Evolutionary conservation across 2,113 vertebrate genomes (phyloP).

Genomic region (Coptodon bakossiorum): DNA sequence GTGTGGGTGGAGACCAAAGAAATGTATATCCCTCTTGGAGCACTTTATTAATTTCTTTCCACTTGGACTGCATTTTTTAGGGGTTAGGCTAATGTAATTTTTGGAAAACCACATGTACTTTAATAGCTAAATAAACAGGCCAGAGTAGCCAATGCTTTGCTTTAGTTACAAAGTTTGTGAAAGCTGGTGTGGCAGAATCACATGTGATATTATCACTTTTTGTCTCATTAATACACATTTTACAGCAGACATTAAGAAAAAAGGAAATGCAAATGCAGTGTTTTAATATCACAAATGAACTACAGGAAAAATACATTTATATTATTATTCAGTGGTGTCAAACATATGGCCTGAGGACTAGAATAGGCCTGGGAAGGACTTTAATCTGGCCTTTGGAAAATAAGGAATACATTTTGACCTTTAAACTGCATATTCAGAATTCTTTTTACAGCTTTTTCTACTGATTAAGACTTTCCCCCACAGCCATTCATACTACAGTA

Average conservation of each 20-base stretch:
- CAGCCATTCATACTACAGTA: not conserved
- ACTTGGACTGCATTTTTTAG: not conserved
- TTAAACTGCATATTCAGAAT: not conserved
- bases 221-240: not conserved
- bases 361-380: not conserved
- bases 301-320: not conserved
- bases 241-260: not conserved
- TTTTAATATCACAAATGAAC: not conserved
- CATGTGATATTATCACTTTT: not conserved
- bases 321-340: not conserved
- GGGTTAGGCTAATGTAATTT: not conserved
- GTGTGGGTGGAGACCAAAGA: slow-evolving; percentile 34
- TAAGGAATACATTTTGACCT: not conserved
- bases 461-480: not conserved
- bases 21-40: not conserved
- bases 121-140: not conserved
- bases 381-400: not conserved
- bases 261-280: not conserved
- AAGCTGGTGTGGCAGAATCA: not conserved
- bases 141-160: not conserved
- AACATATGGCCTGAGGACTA: not conserved
- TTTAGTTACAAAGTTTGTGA: not conserved
- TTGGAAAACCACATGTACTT: not conserved
- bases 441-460: not conserved
- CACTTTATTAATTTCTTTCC: slow-evolving; percentile 4